Evolutionary conservation across 2,113 vertebrate species (phyloP).

Genomic region (Octodon degus): DNA sequence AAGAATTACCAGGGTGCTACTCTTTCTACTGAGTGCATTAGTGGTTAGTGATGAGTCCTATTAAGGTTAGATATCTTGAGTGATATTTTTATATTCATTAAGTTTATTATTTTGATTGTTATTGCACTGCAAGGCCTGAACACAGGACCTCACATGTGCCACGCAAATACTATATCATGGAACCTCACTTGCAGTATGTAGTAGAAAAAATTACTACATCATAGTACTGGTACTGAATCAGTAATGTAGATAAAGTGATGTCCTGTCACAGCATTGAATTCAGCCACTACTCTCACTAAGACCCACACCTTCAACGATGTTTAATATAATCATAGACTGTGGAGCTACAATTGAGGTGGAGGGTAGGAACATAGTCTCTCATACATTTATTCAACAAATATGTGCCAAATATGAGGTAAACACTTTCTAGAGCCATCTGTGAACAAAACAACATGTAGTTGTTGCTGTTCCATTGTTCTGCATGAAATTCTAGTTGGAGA

Average conservation of each 20-base stretch:
- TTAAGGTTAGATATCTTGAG: background rate
- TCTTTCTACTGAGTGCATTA: background rate
- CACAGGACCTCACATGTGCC: background rate
- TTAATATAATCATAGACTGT: background rate
- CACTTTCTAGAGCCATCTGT: slow-evolving; percentile 42
- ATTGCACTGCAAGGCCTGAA: background rate
- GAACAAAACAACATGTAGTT: slow-evolving; percentile 37
- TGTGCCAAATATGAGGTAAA: background rate
- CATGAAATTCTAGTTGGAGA: slow-evolving; percentile 32
- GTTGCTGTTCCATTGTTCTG: background rate
- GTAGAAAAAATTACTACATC: slow-evolving; percentile 7
- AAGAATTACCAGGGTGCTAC: background rate
- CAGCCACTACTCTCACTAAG: background rate
- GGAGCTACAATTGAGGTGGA: slow-evolving; percentile 6
- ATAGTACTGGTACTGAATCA: background rate
- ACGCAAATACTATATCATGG: background rate
- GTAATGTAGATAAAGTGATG: background rate
- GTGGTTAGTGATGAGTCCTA: background rate
- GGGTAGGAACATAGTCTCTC: slow-evolving; percentile 3
- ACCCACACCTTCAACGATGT: background rate
- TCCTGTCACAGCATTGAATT: background rate
- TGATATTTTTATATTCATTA: background rate
- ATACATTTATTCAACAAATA: slow-evolving; percentile 44
- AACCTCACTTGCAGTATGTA: background rate
- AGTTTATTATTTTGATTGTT: background rate